These are phyloP conservation scores for Rhabdomys dilectus DNA, from an alignment of 2,113 vertebrate genomes.

Conservation along the genomic window DNA sequence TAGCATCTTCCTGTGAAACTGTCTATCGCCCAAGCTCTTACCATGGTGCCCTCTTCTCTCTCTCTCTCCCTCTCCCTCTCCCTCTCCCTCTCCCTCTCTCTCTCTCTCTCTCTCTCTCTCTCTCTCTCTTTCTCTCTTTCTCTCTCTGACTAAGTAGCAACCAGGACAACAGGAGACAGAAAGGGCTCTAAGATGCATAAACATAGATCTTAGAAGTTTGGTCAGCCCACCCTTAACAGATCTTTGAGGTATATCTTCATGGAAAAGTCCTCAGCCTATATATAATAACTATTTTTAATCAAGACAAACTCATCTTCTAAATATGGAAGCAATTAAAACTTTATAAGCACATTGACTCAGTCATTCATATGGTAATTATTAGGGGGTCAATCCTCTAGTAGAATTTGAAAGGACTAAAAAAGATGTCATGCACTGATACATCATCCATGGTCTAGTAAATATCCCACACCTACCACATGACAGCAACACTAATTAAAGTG, in stretches of 20 bases:
- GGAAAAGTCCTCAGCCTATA: background rate
- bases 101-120: background rate
- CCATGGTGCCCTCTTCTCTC: background rate
- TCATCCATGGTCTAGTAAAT: background rate
- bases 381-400: background rate
- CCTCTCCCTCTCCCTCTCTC: too few relatives aligned
- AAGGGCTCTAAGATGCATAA: background rate
- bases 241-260: background rate
- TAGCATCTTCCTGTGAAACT: background rate
- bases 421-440: background rate
- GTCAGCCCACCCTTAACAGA: background rate
- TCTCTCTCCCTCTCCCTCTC: too few relatives aligned
- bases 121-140: background rate
- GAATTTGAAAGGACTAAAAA: background rate
- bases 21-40: background rate
- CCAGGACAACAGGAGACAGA: background rate
- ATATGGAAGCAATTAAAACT: background rate
- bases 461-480: background rate
- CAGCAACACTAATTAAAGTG: background rate
- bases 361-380: background rate
- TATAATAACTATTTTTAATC: background rate
- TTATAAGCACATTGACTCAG: background rate
- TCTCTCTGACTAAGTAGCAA: background rate
- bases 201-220: background rate
- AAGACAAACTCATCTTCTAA: background rate